Base-by-base conservation (phyloP, 2,888 invertebrate genomes). In the Phengaris alcon region DNA sequence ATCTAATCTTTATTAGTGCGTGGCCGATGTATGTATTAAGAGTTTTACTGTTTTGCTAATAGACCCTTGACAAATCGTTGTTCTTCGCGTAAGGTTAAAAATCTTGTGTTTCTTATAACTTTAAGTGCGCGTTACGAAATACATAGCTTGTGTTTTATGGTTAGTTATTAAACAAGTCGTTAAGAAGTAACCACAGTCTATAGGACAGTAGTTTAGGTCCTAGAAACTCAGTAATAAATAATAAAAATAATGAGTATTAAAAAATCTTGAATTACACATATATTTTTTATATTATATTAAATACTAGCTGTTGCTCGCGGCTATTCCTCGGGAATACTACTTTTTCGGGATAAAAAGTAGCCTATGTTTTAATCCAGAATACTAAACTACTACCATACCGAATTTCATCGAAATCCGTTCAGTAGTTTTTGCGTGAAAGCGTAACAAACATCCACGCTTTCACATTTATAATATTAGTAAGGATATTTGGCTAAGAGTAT, bases 31-130 rank as follows among this genome's bases (percentile, higher is more conserved):
- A 68, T 44, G 35, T 57, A 57, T 68, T 68, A 46, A 46, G 44
- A 46, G 46, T 68, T 68, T 46, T 69, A 69, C 48, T 69, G n/a
- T 48, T 69, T 69, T n/a, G 69, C 48, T 46, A 69, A 69, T 69
- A 15, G 15, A 9, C 5, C 9, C 13, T 48, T 69, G 69, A 69
- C 48, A 48, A 69, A 69, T 69, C 69, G 15, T 48, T 22, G 44
- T 44, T 44, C 44, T 64, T 64, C 59, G 64, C 35, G 13, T 64
- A 64, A 64, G 35, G 64, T 64, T 64, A 64, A 64, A 44, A 44
- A 44, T 64, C 35, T 64, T 44, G 64, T 35, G 35, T 64, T 64
- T 64, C 64, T 64, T 44, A 44, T 59, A 22, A 35, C 35, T 44
- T 12, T 12, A 12, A 44, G 6, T 44, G 35, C 64, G 64, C 64